Evolutionary conservation across 2,888 invertebrate species (phyloP), one percentile per base, ranked within the genome.

Genomic region (Acleris cristana): DNA sequence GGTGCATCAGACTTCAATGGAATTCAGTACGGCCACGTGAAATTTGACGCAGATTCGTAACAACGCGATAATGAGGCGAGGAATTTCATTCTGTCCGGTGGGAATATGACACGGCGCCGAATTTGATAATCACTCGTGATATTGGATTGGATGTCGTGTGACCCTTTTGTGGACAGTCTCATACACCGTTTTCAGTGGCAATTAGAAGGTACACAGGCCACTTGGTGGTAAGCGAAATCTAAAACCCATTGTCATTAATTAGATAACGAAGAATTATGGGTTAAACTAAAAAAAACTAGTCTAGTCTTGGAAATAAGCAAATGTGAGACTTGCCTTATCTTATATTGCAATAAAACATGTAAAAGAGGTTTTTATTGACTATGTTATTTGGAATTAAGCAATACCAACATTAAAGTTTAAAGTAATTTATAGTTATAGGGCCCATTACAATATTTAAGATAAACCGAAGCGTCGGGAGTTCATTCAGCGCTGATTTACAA

Each of bases 21-120:
- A 19, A 70, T 69, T 63, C 63, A 51, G 19, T 68, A 60, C 53
- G 53, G 40, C 57, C 63, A 71, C 67, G 74, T 72, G 70, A 69
- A 71, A 71, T 70, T 65, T 72, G 69, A 73, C 70, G 72, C 72
- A 57, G 71, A 69, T 64, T 64, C 66, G 66, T 71, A 69, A 61
- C 66, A 65, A 49, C 58, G 53, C 65, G 69, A 70, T 67, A 67
- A 73, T 71, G 71, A 48, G 21, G 60, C 56, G 21, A 30, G 59
- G 62, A 66, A 62, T 54, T 67, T 64, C 53, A 63, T 48, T 21
- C 19, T 53, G 61, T 60, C 54, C 68, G 57, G 57, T 67, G 67
- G 62, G 62, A 67, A 67, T 26, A 19, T 67, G 63, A 63, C 67
- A n/a, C 45, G 14, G 45, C 18, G 51, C 57, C 53, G 57, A 62